Evolutionary conservation across 2,797 vertebrate genomes (phyloP).

Genomic region (Poeciliopsis infans): DNA sequence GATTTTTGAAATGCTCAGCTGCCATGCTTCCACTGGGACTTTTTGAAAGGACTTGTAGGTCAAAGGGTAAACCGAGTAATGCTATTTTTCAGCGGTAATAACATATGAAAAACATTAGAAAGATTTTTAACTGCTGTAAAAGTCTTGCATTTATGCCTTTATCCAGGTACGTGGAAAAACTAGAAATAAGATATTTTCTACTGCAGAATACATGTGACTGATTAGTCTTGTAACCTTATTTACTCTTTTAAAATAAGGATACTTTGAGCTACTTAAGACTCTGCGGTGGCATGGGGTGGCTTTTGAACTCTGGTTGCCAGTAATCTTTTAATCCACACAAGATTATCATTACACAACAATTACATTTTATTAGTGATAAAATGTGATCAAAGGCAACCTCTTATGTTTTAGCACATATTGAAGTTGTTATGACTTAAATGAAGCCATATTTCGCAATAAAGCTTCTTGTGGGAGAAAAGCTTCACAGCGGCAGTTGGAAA

Average conservation of each 20-base stretch:
- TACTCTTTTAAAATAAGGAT: constrained; percentile 37
- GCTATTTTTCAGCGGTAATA: neutral
- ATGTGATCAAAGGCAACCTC: neutral
- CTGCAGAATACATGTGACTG: constrained; percentile 12
- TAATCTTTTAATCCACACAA: constrained; percentile 65
- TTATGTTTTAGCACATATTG: neutral
- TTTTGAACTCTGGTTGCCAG: constrained; percentile 29
- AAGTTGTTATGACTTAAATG: neutral
- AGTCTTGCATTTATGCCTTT: neutral
- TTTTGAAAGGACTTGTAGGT: neutral
- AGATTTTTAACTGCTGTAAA: neutral
- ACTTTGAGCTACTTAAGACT: constrained; percentile 52
- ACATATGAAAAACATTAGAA: neutral
- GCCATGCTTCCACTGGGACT: neutral
- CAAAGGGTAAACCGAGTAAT: neutral
- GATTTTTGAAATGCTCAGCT: neutral
- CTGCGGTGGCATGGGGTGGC: constrained; percentile 28
- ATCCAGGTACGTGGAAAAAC: neutral
- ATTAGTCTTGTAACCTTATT: constrained; percentile 22
- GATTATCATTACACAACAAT: constrained; percentile 46
- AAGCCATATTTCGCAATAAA: neutral
- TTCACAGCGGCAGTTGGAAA: neutral
- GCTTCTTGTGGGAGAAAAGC: neutral
- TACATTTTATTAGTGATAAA: constrained; percentile 17
- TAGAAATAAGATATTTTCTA: constrained; percentile 4